Percentiles rank a stretch among this genome's conserved stretches.
These are phyloP conservation scores for Meleagris gallopavo DNA, from an alignment of 2,113 vertebrate species.

Conservation along the genomic window DNA sequence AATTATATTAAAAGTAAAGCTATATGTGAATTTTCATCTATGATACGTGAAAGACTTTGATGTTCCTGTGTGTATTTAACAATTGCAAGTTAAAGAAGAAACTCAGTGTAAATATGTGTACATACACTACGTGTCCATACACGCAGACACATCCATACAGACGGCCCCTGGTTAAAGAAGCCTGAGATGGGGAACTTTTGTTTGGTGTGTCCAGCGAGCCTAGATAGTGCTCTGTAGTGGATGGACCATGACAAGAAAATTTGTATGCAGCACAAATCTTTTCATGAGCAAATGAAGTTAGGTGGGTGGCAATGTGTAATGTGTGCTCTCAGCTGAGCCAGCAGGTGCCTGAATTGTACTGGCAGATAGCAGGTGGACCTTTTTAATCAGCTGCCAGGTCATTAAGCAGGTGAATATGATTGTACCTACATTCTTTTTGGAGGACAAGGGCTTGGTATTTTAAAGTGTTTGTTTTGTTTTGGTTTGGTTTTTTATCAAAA, in stretches of 20 bases:
- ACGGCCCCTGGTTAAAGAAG: background rate
- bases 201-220: background rate
- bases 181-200: background rate
- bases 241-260: background rate
- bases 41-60: background rate
- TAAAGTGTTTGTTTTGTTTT: background rate
- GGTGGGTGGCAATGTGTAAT: background rate
- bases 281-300: too few species aligned
- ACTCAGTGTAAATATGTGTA: too few species aligned
- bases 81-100: background rate
- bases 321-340: background rate
- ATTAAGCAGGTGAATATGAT: background rate
- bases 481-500: background rate
- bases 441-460: background rate
- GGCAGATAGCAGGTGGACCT: background rate
- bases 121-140: background rate
- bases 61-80: background rate
- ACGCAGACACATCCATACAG: background rate
- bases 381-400: constrained; percentile 27
- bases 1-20: background rate
- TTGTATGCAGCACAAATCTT: background rate
- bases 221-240: background rate
- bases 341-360: background rate
- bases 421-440: constrained; percentile 20
- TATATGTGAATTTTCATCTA: background rate